A percentile compares a stretch with the other conserved stretches of the same genome.
phyloP scores from a whole-genome alignment of 2,113 vertebrate species.

The Hyla sarda region DNA sequence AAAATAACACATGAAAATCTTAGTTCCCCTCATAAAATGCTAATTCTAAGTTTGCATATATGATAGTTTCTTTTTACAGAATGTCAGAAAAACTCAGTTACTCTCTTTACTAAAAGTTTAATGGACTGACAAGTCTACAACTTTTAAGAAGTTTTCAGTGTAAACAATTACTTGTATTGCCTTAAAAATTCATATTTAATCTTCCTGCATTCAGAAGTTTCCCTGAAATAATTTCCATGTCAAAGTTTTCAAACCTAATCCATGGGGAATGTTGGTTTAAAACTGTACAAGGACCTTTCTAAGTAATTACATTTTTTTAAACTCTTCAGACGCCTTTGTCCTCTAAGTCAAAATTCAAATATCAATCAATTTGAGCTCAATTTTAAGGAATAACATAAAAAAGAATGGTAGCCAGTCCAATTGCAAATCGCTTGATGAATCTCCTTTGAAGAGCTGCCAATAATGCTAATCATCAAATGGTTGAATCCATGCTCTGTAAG shows the following conservation, averaged over 20 bases:
- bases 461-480: constrained; percentile 95
- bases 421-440: constrained; percentile 87
- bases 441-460: constrained; percentile 96
- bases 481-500: constrained; percentile 83
- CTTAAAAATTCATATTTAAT: constrained; percentile 40
- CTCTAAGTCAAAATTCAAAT: constrained; percentile 72
- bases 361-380: constrained; percentile 78
- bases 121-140: not conserved
- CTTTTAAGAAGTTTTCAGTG: not conserved
- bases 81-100: too few species aligned
- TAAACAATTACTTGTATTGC: constrained; percentile 22
- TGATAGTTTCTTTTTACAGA: too few species aligned
- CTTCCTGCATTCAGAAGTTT: constrained; percentile 7
- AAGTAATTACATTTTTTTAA: constrained; percentile 56
- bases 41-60: too few species aligned
- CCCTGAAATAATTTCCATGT: constrained; percentile 51
- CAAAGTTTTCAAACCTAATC: constrained; percentile 41
- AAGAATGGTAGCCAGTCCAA: constrained; percentile 81
- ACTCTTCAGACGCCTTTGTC: constrained; percentile 50
- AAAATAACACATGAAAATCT: too few species aligned
- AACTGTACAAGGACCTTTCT: constrained; percentile 52
- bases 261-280: constrained; percentile 36
- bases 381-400: constrained; percentile 78
- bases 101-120: not conserved
- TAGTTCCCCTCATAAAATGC: too few species aligned